Evolutionary conservation across 2,888 invertebrate genomes (phyloP).

Genomic region (Drosophila nigritarsus): DNA sequence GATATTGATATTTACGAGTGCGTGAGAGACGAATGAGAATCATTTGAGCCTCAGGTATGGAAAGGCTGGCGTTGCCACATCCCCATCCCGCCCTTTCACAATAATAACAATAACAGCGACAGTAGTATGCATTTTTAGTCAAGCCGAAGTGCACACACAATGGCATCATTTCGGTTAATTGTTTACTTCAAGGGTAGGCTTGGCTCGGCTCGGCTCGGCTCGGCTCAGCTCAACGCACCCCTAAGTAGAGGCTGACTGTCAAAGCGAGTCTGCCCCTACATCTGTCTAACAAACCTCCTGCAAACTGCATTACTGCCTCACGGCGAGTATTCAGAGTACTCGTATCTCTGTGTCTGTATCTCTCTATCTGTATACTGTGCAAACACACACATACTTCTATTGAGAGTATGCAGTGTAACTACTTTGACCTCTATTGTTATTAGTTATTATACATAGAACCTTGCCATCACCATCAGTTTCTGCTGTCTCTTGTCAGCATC

Average conservation of each 20-base stretch:
- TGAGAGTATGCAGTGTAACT: constrained; percentile 67
- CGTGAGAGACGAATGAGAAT: constrained; percentile 13
- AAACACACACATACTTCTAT: constrained; percentile 3
- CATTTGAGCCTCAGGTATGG: constrained; percentile 5
- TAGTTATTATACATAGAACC: constrained; percentile 46
- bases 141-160: constrained; percentile 57
- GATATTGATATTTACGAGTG: constrained; percentile 7
- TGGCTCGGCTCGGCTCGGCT: constrained; percentile 5
- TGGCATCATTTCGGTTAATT: constrained; percentile 58
- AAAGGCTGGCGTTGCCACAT: constrained; percentile 2
- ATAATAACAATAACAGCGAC: constrained; percentile 17
- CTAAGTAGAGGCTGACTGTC: constrained; percentile 66
- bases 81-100: constrained; percentile 29
- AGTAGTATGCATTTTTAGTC: constrained; percentile 46
- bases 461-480: constrained; percentile 20
- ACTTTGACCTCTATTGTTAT: constrained; percentile 77
- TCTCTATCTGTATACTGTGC: constrained; percentile 18
- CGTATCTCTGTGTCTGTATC: constrained; percentile 24
- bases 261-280: constrained; percentile 36
- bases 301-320: constrained; percentile 8
- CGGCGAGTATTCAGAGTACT: constrained; percentile 9
- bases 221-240: constrained; percentile 41
- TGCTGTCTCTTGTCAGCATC: constrained; percentile 33
- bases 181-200: constrained; percentile 56
- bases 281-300: constrained; percentile 42